Conservation (phyloP, 2,888 invertebrate genomes). For the Leptura quadrifasciata region DNA sequence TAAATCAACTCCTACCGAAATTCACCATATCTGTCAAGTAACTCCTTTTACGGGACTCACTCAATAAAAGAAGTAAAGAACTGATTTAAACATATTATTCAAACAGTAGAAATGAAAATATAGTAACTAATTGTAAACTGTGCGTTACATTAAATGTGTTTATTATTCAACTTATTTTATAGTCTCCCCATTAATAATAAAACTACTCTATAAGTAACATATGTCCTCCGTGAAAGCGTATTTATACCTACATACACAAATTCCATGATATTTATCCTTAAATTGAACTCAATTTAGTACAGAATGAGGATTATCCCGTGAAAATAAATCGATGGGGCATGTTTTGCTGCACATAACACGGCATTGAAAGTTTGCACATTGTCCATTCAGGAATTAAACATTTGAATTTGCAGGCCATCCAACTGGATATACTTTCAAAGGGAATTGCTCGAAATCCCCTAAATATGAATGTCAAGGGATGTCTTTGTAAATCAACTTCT, state of each 20-base stretch:
- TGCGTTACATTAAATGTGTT: background rate
- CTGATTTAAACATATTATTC: too few species aligned
- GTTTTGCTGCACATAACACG: slow-evolving; percentile 49
- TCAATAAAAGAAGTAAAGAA: too few species aligned
- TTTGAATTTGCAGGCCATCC: slow-evolving; percentile 55
- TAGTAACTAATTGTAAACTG: too few species aligned
- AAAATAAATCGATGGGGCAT: slow-evolving; percentile 54
- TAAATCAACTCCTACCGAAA: too few species aligned
- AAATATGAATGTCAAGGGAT: slow-evolving; percentile 58
- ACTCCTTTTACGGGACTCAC: too few species aligned
- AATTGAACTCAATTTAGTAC: slow-evolving; percentile 43
- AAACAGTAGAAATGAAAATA: too few species aligned
- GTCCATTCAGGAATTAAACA: slow-evolving; percentile 63
- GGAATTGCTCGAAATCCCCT: slow-evolving; percentile 55
- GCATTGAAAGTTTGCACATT: slow-evolving; percentile 61
- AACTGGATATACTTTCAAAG: slow-evolving; percentile 54
- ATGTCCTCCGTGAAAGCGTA: background rate
- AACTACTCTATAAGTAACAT: background rate
- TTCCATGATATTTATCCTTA: slow-evolving; percentile 31
- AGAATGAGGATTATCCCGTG: slow-evolving; percentile 49
- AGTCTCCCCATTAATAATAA: too few species aligned
- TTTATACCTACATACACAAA: slow-evolving; percentile 25
- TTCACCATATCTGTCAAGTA: too few species aligned
- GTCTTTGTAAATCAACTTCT: slow-evolving; percentile 62
- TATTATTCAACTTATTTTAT: background rate